Conservation (phyloP, 2,113 vertebrate genomes). For the Columba livia region DNA sequence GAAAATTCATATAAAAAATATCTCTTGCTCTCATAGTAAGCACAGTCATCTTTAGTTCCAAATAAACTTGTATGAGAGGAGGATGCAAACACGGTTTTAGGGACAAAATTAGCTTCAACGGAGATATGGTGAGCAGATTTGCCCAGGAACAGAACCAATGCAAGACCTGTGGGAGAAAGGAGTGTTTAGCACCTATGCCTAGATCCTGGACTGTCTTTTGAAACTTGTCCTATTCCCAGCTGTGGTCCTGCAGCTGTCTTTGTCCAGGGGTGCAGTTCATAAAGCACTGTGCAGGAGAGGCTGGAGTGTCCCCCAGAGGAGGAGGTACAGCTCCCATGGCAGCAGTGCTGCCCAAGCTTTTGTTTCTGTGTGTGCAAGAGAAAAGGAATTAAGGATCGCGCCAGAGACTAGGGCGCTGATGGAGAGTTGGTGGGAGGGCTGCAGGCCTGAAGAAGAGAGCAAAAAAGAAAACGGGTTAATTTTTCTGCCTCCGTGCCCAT, state of each 20-base stretch:
- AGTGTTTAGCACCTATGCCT: not conserved
- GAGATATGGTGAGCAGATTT: not conserved
- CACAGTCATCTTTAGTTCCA: not conserved
- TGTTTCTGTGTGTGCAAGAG: too few relatives aligned
- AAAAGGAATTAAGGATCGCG: not conserved
- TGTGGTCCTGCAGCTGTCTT: not conserved
- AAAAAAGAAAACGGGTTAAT: not conserved
- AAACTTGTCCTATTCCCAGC: not conserved
- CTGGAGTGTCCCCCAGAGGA: not conserved
- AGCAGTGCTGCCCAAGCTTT: too few relatives aligned
- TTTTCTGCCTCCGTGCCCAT: accelerated
- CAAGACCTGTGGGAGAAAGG: not conserved
- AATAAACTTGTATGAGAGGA: not conserved
- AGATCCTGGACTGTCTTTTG: not conserved
- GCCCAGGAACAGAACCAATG: not conserved
- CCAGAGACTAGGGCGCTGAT: accelerated
- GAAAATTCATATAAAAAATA: not conserved
- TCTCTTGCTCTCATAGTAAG: not conserved
- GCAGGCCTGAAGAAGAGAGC: too few relatives aligned
- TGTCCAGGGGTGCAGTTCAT: not conserved
- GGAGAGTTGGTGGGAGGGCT: not conserved
- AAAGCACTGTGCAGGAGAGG: not conserved
- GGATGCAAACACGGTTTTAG: not conserved
- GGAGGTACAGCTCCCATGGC: too few relatives aligned
- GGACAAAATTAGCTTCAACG: not conserved